Percentiles rank a stretch among this genome's conserved stretches.
phyloP scores from a whole-genome alignment of 2,888 invertebrate species.

The Psylliodes chrysocephalus region DNA sequence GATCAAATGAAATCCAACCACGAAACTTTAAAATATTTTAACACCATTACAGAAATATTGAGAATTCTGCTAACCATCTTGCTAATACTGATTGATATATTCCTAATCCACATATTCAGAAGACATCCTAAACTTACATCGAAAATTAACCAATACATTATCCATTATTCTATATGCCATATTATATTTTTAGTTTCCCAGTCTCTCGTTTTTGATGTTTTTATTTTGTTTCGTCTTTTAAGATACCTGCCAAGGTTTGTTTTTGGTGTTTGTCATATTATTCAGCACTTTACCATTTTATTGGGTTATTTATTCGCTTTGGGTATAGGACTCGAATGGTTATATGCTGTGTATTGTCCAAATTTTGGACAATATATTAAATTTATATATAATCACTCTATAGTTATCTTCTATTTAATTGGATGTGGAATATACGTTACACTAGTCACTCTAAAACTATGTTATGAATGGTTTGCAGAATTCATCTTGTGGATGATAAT shows the following conservation, averaged over 20 bases:
- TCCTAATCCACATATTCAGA: neutral
- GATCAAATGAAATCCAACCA: slow-evolving; percentile 17
- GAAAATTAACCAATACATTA: slow-evolving; percentile 8
- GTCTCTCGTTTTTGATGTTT: neutral
- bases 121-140: slow-evolving; percentile 4
- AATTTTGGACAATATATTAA: neutral
- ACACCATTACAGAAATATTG: no score
- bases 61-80: no score
- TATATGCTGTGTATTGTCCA: neutral
- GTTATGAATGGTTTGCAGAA: neutral
- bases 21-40: neutral
- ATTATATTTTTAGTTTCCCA: neutral
- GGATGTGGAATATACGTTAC: neutral
- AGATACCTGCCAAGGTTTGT: neutral
- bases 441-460: neutral
- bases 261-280: neutral
- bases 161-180: slow-evolving; percentile 18
- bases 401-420: neutral
- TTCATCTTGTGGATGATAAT: neutral
- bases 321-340: slow-evolving; percentile 11
- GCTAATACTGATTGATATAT: neutral
- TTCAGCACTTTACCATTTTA: neutral
- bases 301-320: neutral
- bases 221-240: neutral
- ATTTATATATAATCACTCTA: neutral